Base-by-base conservation (phyloP, 2,113 vertebrate genomes). In the Chunga burmeisteri region DNA sequence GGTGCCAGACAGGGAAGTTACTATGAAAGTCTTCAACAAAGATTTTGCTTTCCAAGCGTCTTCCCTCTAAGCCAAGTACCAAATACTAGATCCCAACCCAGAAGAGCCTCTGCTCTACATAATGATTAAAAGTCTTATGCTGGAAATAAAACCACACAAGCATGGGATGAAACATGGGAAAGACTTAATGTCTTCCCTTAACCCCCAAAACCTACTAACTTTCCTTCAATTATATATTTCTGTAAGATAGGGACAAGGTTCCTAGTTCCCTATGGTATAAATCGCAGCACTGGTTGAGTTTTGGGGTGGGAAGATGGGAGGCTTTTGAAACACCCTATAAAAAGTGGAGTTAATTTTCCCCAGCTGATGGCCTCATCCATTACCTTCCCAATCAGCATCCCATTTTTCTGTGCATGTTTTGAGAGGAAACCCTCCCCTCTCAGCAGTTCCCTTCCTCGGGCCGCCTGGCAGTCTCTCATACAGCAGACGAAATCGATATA, bases 271-370 rank as follows among this genome's bases (percentile, higher is more conserved):
- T 1, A 1, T 18, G 55, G 18, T 27, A 42, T 15, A 27, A 49
- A 47, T 44, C 16, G 0, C 38, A 50, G 68, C 1, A 1, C 22
- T 66, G 72, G 6, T 0, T 14, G 71, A 52, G 17, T 12, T 42
- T 46, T 52, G n/a, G 62, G 27, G 5, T 59, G 70, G 81, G 32
- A 81, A 62, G 71, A 44, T 7, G 7, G 5, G 40, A 65, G 16
- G 16, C 5, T 84, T 81, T 46, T 32, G 63, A 72, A 61, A 27
- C 53, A 61, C 36, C 15, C 36, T 52, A 17, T 1, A 2, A 56
- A 67, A 80, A 88, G 5, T 7, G 32, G 56, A 46, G n/a, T 26
- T 62, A 13, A 81, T 89, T 78, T 87, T 4, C 32, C 34, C 36
- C 3, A 23, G 25, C 55, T 40, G 52, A 46, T 59, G 75, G 27